Conservation (phyloP, 2,888 invertebrate genomes). For the Diloba caeruleocephala region DNA sequence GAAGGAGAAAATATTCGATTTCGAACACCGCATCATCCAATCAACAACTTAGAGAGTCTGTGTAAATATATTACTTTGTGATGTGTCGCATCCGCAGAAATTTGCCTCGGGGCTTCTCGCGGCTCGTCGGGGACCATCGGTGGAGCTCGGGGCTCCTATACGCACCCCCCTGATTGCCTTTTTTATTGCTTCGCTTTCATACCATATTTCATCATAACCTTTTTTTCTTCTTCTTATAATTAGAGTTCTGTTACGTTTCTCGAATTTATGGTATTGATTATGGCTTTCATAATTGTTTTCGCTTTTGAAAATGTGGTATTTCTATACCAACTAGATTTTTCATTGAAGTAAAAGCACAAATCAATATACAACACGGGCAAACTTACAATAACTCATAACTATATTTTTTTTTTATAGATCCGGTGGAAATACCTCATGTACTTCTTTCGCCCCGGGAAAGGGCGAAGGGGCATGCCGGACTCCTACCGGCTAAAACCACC, state of each 20-base stretch:
- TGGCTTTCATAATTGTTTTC: no score
- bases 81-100: constrained; percentile 63
- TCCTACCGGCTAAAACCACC: no score
- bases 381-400: no score
- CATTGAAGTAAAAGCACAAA: no score
- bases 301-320: no score
- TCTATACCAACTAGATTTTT: no score
- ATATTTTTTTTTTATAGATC: no score
- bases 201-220: constrained; percentile 57
- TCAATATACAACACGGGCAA: no score
- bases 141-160: constrained; percentile 38
- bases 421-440: no score
- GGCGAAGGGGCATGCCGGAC: no score
- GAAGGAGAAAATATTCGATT: constrained; percentile 53
- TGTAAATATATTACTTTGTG: constrained; percentile 67
- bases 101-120: constrained; percentile 51
- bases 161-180: constrained; percentile 68
- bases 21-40: constrained; percentile 63
- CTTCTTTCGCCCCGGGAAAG: no score
- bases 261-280: constrained; percentile 37
- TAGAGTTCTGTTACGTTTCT: constrained; percentile 37
- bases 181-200: constrained; percentile 69
- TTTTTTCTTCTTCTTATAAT: constrained; percentile 47
- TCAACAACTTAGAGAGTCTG: constrained; percentile 63
- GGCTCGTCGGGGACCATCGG: constrained; percentile 25